These are phyloP conservation scores for Corythaixoides concolor DNA, from an alignment of 2,113 vertebrate genomes.

Conservation along the genomic window DNA sequence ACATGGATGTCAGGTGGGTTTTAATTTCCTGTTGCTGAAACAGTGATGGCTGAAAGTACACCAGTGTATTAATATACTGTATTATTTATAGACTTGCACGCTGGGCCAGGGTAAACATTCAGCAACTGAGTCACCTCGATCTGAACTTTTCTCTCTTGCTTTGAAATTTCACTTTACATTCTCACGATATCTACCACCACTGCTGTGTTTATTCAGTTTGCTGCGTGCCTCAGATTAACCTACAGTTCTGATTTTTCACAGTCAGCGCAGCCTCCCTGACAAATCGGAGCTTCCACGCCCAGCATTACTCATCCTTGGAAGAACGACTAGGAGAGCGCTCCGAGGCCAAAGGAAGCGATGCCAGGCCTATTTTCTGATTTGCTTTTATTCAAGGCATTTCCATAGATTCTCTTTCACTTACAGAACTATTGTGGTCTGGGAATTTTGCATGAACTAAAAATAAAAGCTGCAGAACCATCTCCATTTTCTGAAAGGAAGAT, in stretches of 20 bases:
- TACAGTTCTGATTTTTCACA: background rate
- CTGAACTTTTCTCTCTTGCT: background rate
- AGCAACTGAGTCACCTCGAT: background rate
- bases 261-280: background rate
- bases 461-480: background rate
- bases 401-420: background rate
- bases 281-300: background rate
- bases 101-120: constrained; percentile 29
- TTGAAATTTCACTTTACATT: background rate
- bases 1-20: background rate
- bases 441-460: background rate
- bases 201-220: background rate
- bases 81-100: background rate
- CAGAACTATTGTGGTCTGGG: background rate
- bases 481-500: background rate
- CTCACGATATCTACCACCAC: background rate
- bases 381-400: background rate
- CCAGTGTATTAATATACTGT: background rate
- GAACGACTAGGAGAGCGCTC: background rate
- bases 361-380: background rate
- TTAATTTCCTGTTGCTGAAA: background rate
- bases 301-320: background rate
- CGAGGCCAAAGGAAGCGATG: background rate
- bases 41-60: background rate
- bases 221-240: background rate